phyloP scores from a whole-genome alignment of 2,113 vertebrate species.

The Ammodytes dubius region DNA sequence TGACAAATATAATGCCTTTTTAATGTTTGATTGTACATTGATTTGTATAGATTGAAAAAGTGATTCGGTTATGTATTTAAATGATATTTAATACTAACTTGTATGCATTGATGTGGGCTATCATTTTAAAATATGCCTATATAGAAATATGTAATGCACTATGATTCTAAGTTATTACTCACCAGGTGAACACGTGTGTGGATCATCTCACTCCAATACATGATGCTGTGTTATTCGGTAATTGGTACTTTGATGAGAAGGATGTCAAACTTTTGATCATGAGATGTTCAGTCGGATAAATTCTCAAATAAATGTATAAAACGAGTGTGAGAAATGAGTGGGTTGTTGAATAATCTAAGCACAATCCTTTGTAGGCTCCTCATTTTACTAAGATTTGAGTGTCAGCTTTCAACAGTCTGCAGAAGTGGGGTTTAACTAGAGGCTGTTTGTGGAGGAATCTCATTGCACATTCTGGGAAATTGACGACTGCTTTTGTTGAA shows the following conservation, averaged over 20 bases:
- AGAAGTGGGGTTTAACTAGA: background rate
- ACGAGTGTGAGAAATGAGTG: background rate
- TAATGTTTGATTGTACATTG: constrained; percentile 57
- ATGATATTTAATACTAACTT: constrained; percentile 34
- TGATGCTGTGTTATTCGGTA: constrained; percentile 24
- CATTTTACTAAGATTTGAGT: no score
- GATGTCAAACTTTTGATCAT: constrained; percentile 14
- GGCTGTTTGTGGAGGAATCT: background rate
- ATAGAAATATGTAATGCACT: constrained; percentile 53
- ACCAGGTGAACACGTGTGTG: constrained; percentile 9
- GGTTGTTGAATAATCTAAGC: background rate
- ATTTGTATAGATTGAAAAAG: constrained; percentile 18
- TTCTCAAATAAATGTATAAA: constrained; percentile 46
- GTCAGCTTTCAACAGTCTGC: background rate
- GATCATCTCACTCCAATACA: constrained; percentile 21
- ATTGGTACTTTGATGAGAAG: constrained; percentile 1
- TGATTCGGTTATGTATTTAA: constrained; percentile 44
- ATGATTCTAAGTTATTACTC: constrained; percentile 45
- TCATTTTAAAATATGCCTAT: constrained; percentile 16
- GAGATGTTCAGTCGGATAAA: constrained; percentile 9
- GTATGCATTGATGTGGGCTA: constrained; percentile 32
- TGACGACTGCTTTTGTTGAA: background rate
- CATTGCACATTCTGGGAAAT: background rate
- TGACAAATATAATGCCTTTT: constrained; percentile 58
- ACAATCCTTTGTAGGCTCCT: background rate